phyloP scores from a whole-genome alignment of 2,113 vertebrate genomes.

The Otus sunia region DNA sequence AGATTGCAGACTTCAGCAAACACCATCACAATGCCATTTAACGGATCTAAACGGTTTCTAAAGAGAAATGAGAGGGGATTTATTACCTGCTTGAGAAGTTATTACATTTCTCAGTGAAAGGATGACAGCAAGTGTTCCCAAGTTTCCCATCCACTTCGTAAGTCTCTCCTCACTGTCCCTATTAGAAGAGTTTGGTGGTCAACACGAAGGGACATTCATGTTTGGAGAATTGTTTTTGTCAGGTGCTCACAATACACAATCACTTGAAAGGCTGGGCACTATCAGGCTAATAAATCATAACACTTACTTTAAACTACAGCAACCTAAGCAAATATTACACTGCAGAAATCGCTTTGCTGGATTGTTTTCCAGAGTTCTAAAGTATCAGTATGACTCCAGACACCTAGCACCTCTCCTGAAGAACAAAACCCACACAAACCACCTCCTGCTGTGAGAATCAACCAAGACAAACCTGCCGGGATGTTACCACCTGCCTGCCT shows the following conservation, averaged over 20 bases:
- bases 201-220: accelerated
- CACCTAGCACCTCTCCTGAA: not conserved
- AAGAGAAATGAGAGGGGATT: not conserved
- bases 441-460: not conserved
- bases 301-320: not conserved
- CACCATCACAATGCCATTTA: not conserved
- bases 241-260: accelerated
- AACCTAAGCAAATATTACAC: not conserved
- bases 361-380: not conserved
- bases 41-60: not conserved
- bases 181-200: not conserved
- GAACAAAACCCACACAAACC: not conserved
- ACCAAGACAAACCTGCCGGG: not conserved
- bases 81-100: not conserved
- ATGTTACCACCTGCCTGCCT: not conserved
- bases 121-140: not conserved
- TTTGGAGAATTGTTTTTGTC: not conserved
- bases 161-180: not conserved
- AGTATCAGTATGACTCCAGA: not conserved
- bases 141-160: not conserved
- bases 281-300: accelerated
- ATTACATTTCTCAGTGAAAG: not conserved
- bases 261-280: not conserved
- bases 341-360: not conserved
- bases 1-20: not conserved